phyloP scores from a whole-genome alignment of 2,888 invertebrate genomes.

The Crematogaster levior region DNA sequence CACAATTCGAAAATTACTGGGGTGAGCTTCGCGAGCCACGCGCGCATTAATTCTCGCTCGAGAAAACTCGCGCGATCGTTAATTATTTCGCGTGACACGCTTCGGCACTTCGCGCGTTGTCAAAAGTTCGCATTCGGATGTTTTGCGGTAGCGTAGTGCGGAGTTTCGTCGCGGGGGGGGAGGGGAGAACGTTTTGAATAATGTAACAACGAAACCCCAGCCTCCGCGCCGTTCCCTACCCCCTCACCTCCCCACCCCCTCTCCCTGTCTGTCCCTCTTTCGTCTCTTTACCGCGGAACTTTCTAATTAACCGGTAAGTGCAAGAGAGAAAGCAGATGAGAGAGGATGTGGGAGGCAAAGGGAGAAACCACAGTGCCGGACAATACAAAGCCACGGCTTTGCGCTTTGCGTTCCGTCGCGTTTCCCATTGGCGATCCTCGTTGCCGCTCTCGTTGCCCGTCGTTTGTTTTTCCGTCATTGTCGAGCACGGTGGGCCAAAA shows the following conservation, averaged over 20 bases:
- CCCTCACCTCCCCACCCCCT: background rate
- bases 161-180: conserved; percentile 77
- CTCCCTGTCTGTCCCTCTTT: too few species aligned
- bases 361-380: conserved; percentile 76
- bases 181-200: conserved; percentile 82
- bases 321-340: conserved; percentile 44
- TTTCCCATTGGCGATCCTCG: conserved; percentile 72
- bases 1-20: conserved; percentile 55
- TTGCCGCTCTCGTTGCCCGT: conserved; percentile 55
- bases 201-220: conserved; percentile 81
- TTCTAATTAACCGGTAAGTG: conserved; percentile 83
- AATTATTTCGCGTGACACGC: conserved; percentile 83
- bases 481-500: conserved; percentile 37
- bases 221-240: conserved; percentile 53
- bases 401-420: conserved; percentile 75
- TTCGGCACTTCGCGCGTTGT: conserved; percentile 80
- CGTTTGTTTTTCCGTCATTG: conserved; percentile 67
- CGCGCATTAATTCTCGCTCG: conserved; percentile 73
- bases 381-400: conserved; percentile 78
- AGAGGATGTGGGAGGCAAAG: conserved; percentile 30
- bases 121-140: conserved; percentile 82
- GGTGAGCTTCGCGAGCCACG: conserved; percentile 27
- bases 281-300: conserved; percentile 79
- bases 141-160: conserved; percentile 79
- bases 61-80: conserved; percentile 80